These are phyloP conservation scores for Drosophila kanekoi DNA, from an alignment of 2,888 invertebrate species.

Conservation along the genomic window DNA sequence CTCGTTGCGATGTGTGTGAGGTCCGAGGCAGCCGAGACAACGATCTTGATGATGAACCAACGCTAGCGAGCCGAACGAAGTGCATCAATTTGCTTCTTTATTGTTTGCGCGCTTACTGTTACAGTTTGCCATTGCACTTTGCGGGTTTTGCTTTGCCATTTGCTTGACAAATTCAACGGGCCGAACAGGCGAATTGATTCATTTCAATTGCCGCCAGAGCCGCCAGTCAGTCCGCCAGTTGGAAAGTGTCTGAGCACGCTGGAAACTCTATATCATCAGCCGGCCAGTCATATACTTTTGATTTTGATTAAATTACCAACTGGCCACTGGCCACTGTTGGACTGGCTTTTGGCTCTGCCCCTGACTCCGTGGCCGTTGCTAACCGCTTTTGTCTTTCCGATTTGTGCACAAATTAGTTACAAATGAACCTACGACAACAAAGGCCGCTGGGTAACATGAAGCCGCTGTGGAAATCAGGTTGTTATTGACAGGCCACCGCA, in stretches of 20 bases:
- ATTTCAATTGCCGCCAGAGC: conserved; percentile 27
- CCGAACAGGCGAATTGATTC: conserved; percentile 48
- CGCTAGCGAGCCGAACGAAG: conserved; percentile 37
- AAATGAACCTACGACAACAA: conserved; percentile 79
- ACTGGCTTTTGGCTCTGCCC: conserved; percentile 1
- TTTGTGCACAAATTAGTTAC: conserved; percentile 79
- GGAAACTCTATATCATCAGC: conserved; percentile 62
- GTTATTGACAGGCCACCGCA: conserved; percentile 63
- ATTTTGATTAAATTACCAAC: conserved; percentile 65
- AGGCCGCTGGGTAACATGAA: conserved; percentile 67
- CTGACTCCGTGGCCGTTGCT: not conserved
- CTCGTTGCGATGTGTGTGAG: conserved; percentile 67
- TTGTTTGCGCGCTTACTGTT: conserved; percentile 75
- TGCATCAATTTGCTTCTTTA: conserved; percentile 77
- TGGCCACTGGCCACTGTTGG: conserved; percentile 2
- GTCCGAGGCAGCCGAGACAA: conserved; percentile 46
- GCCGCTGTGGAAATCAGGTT: conserved; percentile 41
- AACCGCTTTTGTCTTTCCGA: conserved; percentile 69
- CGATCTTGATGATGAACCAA: conserved; percentile 55
- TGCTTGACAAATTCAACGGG: conserved; percentile 65
- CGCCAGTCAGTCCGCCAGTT: conserved; percentile 13
- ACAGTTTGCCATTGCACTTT: conserved; percentile 72
- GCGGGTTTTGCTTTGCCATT: conserved; percentile 60
- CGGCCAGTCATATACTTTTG: conserved; percentile 22
- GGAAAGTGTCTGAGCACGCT: conserved; percentile 39